Conservation (phyloP, 2,888 invertebrate species). For the Branchellion lobata region DNA sequence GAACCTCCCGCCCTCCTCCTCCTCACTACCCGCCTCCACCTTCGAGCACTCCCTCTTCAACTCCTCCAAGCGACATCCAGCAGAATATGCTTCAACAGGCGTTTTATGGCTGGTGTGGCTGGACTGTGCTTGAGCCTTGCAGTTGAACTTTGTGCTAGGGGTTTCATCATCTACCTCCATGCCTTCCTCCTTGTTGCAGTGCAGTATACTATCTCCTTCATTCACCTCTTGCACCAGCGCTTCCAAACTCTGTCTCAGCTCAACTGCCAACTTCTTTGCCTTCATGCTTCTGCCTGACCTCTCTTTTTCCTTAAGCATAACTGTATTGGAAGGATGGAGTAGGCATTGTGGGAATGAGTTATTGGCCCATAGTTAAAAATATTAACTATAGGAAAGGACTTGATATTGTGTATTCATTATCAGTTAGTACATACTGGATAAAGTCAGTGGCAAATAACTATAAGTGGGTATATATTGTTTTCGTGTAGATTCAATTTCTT, state of each 20-base stretch:
- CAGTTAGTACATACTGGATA: too few relatives aligned
- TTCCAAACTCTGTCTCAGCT: background rate
- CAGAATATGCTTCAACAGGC: too few relatives aligned
- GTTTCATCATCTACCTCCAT: background rate
- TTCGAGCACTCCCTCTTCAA: background rate
- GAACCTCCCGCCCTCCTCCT: conserved; percentile 61
- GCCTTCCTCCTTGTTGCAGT: background rate
- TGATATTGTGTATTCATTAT: too few relatives aligned
- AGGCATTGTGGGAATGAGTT: too few relatives aligned
- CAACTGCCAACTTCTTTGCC: background rate
- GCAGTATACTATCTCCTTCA: background rate
- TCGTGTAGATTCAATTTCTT: too few relatives aligned
- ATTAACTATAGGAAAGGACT: too few relatives aligned
- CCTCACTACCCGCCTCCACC: conserved; percentile 54
- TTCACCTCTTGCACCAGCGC: background rate
- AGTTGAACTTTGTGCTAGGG: background rate
- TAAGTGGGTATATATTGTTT: too few relatives aligned
- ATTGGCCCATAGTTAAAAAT: too few relatives aligned
- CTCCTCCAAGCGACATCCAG: too few relatives aligned
- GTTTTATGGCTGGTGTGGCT: too few relatives aligned
- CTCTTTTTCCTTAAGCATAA: background rate
- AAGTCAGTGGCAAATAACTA: too few relatives aligned
- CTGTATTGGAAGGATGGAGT: too few relatives aligned
- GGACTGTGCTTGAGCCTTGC: background rate
- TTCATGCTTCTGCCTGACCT: background rate